A percentile compares a stretch with the other conserved stretches of the same genome.
These are phyloP conservation scores for Tetrao urogallus DNA, from an alignment of 2,113 vertebrate genomes.

Conservation along the genomic window DNA sequence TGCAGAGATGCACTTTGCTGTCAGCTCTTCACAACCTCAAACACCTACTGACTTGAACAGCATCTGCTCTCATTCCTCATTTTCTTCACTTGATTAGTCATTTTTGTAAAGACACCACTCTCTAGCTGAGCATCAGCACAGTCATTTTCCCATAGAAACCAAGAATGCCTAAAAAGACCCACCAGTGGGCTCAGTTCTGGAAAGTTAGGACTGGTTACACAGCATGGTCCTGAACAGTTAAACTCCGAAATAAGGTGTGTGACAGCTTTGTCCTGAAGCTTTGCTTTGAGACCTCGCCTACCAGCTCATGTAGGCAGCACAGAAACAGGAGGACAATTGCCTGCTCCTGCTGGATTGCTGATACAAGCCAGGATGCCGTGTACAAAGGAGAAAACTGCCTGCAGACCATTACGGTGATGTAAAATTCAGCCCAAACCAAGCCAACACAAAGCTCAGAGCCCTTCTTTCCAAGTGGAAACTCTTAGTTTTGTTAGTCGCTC, in stretches of 20 bases:
- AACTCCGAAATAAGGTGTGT: not conserved
- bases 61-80: not conserved
- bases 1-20: not conserved
- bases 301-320: accelerated
- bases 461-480: not conserved
- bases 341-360: too few species aligned
- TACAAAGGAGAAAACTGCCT: not conserved
- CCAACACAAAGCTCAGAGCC: not conserved
- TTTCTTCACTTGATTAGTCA: not conserved
- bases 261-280: not conserved
- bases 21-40: not conserved
- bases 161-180: not conserved
- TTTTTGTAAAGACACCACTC: not conserved
- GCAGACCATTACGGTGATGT: not conserved
- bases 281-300: not conserved
- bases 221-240: not conserved
- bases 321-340: not conserved
- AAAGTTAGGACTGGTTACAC: not conserved
- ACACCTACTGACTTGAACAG: not conserved
- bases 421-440: not conserved
- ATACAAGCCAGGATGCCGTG: too few species aligned
- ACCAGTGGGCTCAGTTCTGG: not conserved
- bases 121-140: not conserved
- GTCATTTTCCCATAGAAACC: not conserved
- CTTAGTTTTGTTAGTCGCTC: not conserved